Evolutionary conservation across 2,797 vertebrate genomes (phyloP).

Genomic region (Melanotaenia trifasciata): DNA sequence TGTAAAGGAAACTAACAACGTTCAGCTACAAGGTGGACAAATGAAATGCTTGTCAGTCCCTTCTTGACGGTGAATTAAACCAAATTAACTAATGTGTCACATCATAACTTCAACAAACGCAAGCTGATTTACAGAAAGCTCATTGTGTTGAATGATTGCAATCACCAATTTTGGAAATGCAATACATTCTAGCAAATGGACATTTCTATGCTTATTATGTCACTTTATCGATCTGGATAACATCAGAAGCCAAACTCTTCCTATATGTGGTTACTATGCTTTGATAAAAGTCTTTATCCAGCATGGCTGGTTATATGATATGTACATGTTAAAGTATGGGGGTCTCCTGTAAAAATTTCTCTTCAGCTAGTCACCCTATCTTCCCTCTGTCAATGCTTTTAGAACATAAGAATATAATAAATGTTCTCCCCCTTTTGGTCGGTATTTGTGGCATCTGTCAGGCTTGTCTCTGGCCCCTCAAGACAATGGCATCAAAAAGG

Average conservation of each 20-base stretch:
- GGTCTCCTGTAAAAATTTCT: constrained; percentile 15
- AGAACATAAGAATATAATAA: constrained; percentile 61
- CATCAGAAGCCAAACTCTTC: not conserved
- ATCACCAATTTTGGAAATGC: not conserved
- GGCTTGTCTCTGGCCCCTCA: constrained; percentile 63
- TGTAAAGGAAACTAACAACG: constrained; percentile 21
- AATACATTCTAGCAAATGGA: constrained; percentile 10
- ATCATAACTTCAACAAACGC: not conserved
- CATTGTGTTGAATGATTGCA: not conserved
- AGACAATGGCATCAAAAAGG: constrained; percentile 77
- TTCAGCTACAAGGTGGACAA: constrained; percentile 8
- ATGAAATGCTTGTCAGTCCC: constrained; percentile 5
- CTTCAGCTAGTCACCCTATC: constrained; percentile 14
- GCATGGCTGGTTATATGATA: constrained; percentile 29
- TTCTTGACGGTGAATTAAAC: not conserved
- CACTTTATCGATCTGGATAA: not conserved
- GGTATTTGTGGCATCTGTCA: constrained; percentile 75
- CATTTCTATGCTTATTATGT: not conserved
- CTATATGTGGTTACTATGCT: constrained; percentile 2
- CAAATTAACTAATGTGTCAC: not conserved
- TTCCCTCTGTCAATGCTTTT: constrained; percentile 43
- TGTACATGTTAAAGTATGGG: constrained; percentile 55
- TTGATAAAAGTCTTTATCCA: constrained; percentile 27
- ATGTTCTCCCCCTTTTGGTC: constrained; percentile 43
- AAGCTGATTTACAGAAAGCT: not conserved